Base-by-base conservation (phyloP, 2,797 vertebrate species). In the Limosa lapponica region DNA sequence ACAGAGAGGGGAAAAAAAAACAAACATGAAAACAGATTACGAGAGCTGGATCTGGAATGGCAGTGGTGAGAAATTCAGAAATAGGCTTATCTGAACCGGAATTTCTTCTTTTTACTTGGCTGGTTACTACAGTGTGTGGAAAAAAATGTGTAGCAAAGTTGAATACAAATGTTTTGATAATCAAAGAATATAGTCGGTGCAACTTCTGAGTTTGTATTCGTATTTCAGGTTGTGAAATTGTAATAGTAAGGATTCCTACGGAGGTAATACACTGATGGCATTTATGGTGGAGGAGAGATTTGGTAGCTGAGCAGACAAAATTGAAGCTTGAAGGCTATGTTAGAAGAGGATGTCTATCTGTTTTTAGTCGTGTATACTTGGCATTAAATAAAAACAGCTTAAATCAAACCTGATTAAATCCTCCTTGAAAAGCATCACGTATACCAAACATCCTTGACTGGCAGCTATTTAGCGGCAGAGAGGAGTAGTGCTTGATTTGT, bases 181-280 rank as follows among this genome's bases (percentile, higher is more conserved):
- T 55, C 13, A 22, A 66, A 51, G 22, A 54, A 55, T 16, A 5
- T 10, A 25, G 43, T 75, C 5, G 4, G 0, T 36, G 43, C 13
- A 48, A 13, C n/a, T 43, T 37, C 54, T 34, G 66, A 46, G 39
- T 73, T 77, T 48, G 14, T 65, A 4, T 54, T 92, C 2, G 2
- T 48, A 12, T 39, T 77, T 88, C 55, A 58, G 48, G 10, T n/a
- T 34, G 16, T 67, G 36, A 55, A 37, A 61, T 74, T 41, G 22
- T 49, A 24, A 16, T 37, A n/a, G 17, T 37, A 14, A 67, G 22
- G 16, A 46, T 81, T 67, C 48, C 24, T 51, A 13, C n/a, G 24
- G 39, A 82, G n/a, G 5, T 52, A 5, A 12, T 24, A 43, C 5
- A 19, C n/a, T 58, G 0, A 0, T 62, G 28, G 19, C 10, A 3